Evolutionary conservation across 2,888 invertebrate species (phyloP).

Genomic region (Macrophya alboannulata): DNA sequence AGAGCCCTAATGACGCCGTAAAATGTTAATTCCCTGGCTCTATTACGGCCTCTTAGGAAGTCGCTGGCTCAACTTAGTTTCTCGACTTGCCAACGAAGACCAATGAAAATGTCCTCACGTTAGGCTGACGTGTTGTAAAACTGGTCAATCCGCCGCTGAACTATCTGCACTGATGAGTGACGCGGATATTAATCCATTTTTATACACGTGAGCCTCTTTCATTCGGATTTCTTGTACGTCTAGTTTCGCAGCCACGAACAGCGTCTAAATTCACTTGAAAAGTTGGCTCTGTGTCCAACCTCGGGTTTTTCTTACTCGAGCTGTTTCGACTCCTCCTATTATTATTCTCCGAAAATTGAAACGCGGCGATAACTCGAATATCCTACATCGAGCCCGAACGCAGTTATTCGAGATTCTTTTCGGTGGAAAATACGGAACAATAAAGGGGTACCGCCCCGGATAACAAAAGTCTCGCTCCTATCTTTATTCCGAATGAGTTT

Average conservation of each 20-base stretch:
- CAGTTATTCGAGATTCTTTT: conserved; percentile 9
- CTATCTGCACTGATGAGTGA: not conserved
- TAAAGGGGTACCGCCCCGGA: conserved; percentile 38
- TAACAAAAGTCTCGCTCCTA: conserved; percentile 38
- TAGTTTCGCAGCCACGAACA: not conserved
- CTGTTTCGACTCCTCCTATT: conserved; percentile 10
- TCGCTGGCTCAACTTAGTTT: conserved; percentile 30
- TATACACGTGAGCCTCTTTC: not conserved
- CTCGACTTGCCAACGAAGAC: conserved; percentile 18
- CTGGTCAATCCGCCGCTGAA: not conserved
- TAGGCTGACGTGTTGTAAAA: not conserved
- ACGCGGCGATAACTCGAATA: conserved; percentile 10
- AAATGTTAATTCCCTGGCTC: conserved; percentile 57
- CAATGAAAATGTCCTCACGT: conserved; percentile 30
- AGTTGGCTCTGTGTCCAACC: not conserved
- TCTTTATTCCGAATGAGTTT: conserved; percentile 57
- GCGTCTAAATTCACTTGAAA: conserved; percentile 4
- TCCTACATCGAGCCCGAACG: not conserved
- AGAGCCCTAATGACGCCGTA: conserved; percentile 59
- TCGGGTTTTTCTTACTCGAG: not conserved
- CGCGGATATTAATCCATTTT: not conserved
- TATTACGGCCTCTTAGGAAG: conserved; percentile 56
- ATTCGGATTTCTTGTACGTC: not conserved
- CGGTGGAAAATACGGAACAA: conserved; percentile 11
- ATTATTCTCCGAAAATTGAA: conserved; percentile 4